A percentile compares a stretch with the other conserved stretches of the same genome.
Evolutionary conservation across 2,888 invertebrate species (phyloP).

Genomic region (Sinhomidia bicolor): DNA sequence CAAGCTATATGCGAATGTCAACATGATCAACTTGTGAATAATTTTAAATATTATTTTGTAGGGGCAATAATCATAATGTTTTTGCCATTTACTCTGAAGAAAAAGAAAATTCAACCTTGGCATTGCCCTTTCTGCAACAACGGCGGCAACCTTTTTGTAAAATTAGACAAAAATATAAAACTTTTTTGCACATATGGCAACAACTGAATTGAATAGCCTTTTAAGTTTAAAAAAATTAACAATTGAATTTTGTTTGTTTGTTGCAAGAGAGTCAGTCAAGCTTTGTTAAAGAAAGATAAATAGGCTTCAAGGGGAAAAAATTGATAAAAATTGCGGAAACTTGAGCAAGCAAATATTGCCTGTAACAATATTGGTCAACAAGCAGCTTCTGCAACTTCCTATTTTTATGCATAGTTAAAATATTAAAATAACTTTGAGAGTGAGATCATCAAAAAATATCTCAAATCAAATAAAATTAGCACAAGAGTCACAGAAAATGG

Average conservation of each 20-base stretch:
- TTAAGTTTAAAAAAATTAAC: neutral
- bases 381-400: no score
- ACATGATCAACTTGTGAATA: neutral
- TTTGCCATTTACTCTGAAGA: no score
- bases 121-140: neutral
- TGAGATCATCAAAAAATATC: neutral
- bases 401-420: no score
- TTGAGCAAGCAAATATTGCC: no score
- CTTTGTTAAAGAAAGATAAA: no score
- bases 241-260: neutral
- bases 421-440: no score
- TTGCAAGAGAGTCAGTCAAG: neutral
- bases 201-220: neutral
- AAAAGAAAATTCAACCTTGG: neutral
- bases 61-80: neutral
- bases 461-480: neutral
- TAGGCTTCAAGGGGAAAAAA: neutral
- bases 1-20: slow-evolving; percentile 1
- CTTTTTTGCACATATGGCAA: neutral
- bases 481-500: neutral
- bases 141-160: neutral
- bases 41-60: neutral
- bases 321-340: neutral
- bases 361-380: no score
- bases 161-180: neutral